A percentile compares a stretch with the other conserved stretches of the same genome.
These are phyloP conservation scores for Numenius arquata DNA, from an alignment of 2,113 vertebrate species.

Conservation along the genomic window DNA sequence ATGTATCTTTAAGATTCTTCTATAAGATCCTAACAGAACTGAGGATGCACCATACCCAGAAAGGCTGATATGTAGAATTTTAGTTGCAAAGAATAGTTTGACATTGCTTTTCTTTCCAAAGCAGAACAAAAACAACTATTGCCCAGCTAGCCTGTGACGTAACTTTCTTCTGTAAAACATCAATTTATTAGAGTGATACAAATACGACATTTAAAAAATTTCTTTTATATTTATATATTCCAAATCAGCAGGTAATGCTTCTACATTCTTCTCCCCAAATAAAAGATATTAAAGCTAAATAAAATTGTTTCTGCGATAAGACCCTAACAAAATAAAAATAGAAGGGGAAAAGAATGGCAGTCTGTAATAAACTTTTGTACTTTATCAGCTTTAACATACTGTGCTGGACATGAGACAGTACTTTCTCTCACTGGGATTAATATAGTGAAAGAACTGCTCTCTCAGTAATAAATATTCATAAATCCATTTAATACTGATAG, in stretches of 20 bases:
- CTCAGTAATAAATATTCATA: neutral
- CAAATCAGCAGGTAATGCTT: neutral
- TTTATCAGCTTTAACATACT: neutral
- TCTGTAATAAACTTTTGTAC: neutral
- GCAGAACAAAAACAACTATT: neutral
- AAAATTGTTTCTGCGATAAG: neutral
- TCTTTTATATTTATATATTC: neutral
- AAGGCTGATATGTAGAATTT: neutral
- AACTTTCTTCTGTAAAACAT: neutral
- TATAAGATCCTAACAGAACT: neutral
- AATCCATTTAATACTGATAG: neutral
- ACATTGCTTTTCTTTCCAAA: neutral
- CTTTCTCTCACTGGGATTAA: neutral
- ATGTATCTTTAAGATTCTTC: neutral
- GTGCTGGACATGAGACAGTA: neutral
- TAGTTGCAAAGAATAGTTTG: neutral
- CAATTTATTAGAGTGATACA: neutral
- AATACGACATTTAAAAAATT: rapidly evolving
- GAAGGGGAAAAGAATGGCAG: neutral
- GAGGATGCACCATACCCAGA: neutral
- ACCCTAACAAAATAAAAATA: neutral
- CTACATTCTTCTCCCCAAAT: neutral
- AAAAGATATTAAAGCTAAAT: neutral
- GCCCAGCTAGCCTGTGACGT: neutral
- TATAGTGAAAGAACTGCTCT: neutral